Conservation (phyloP, 2,113 vertebrate species). For the Lagopus leucura region DNA sequence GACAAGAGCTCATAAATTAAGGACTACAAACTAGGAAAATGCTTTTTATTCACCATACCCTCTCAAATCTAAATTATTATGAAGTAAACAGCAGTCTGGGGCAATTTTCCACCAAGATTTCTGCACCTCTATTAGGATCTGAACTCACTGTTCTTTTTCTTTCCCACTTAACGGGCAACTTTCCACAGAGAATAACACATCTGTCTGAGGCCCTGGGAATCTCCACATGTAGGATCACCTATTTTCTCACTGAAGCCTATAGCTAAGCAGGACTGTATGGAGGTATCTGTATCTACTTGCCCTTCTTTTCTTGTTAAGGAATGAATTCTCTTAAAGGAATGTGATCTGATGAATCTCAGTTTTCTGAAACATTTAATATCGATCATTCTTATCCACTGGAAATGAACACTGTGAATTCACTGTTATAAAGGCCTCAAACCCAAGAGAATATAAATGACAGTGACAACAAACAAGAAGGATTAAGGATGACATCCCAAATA, state of each 20-base stretch:
- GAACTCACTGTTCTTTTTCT: not conserved
- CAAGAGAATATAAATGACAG: not conserved
- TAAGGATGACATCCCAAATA: not conserved
- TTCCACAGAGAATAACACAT: not conserved
- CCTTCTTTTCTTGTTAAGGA: not conserved
- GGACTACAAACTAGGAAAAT: not conserved
- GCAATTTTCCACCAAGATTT: not conserved
- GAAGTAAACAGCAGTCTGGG: not conserved
- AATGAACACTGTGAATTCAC: not conserved
- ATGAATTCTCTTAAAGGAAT: not conserved
- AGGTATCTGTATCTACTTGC: fast-evolving
- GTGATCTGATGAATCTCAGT: not conserved
- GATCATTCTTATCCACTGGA: not conserved
- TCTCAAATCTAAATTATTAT: not conserved
- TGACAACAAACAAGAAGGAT: not conserved
- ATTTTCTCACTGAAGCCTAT: not conserved
- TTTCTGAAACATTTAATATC: not conserved
- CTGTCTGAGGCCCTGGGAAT: not conserved
- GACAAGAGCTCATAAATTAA: conserved; percentile 55
- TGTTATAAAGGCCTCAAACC: not conserved
- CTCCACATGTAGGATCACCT: not conserved
- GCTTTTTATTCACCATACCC: conserved; percentile 7
- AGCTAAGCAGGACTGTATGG: not conserved
- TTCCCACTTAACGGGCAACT: not conserved
- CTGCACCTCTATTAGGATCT: not conserved